Evolutionary conservation across 2,888 invertebrate genomes (phyloP), one percentile per base, ranked within the genome.

Genomic region (Carterocephalus palaemon): DNA sequence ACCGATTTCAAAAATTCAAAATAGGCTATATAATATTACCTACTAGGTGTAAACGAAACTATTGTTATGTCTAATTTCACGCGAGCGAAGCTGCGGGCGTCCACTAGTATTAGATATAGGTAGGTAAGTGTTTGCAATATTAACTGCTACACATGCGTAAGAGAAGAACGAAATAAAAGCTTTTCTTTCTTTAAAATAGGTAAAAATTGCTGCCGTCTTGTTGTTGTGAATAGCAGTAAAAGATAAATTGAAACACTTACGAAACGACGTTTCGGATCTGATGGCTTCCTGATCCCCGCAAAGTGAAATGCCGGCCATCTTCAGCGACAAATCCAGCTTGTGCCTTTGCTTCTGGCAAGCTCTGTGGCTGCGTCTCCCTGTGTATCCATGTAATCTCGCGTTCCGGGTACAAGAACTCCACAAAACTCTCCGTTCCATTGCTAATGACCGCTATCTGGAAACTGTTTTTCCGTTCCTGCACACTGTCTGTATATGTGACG

Each of bases 351-450:
- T 98, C 97, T 0, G 95, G 94, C 32, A 94, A 70, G 15, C 91
- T 92, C n/a, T 90, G 88, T n/a, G 90, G 90, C 56, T 93, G 92
- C 0, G 90, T 88, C 47, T 93, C 92, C 34, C 93, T 93, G 70
- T 95, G 93, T 39, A 96, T 91, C 99, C 99, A 99, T 68, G 96
- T 94, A 39, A 99, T 92, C 1, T 95, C 95, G 48, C 92, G 89
- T 57, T 93, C 92, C 0, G 95, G 94, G 75, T 98, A 99, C 46
- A 96, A 84, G 54, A 98, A 90, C 64, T 96, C 92, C 0, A 92
- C 94, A 69, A 93, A 99, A 2, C 94, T 93, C 54, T 95, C 92
- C 0, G 88, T 89, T 1, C 94, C 95, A 68, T 96, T 92, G 28
- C 91, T 91, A 9, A 91, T 91, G 3, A 88, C 50, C 1, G 81